A percentile compares a stretch with the other conserved stretches of the same genome.
phyloP scores from a whole-genome alignment of 2,888 invertebrate species.

The Cecidostiba fungosa region DNA sequence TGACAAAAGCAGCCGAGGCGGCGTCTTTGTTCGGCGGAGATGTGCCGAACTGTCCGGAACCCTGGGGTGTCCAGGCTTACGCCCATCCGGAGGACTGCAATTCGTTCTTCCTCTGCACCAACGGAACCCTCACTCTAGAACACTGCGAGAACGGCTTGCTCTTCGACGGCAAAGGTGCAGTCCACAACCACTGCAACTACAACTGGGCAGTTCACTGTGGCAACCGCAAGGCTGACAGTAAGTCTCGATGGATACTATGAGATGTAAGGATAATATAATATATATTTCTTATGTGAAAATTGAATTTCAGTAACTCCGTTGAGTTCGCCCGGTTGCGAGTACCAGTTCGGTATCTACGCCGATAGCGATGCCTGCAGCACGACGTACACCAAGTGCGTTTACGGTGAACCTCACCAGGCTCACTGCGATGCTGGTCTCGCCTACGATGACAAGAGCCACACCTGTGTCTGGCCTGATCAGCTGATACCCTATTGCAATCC shows the following conservation, averaged over 20 bases:
- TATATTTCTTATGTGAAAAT: background rate
- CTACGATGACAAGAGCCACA: slow-evolving; percentile 93
- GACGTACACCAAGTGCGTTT: slow-evolving; percentile 92
- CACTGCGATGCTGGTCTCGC: slow-evolving; percentile 93
- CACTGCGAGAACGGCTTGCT: slow-evolving; percentile 95
- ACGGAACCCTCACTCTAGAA: slow-evolving; percentile 94
- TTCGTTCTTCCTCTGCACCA: slow-evolving; percentile 94
- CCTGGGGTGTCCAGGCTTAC: slow-evolving; percentile 90
- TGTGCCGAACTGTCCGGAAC: slow-evolving; percentile 90
- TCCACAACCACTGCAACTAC: slow-evolving; percentile 96
- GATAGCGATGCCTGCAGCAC: slow-evolving; percentile 91
- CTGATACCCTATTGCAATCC: slow-evolving; percentile 93
- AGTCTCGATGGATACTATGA: slow-evolving; percentile 81
- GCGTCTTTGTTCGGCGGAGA: background rate
- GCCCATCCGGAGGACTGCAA: slow-evolving; percentile 94
- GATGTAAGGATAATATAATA: no score
- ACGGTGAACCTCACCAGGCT: slow-evolving; percentile 89
- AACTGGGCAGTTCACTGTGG: slow-evolving; percentile 96
- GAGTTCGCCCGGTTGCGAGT: slow-evolving; percentile 91
- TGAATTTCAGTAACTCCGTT: slow-evolving; percentile 86
- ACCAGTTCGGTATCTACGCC: slow-evolving; percentile 94
- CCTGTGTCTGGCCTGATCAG: slow-evolving; percentile 97
- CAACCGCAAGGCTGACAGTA: slow-evolving; percentile 89
- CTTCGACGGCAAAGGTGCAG: slow-evolving; percentile 94
- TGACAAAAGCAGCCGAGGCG: slow-evolving; percentile 17